phyloP scores from a whole-genome alignment of 2,888 invertebrate species.

The Spisula subtruncata region DNA sequence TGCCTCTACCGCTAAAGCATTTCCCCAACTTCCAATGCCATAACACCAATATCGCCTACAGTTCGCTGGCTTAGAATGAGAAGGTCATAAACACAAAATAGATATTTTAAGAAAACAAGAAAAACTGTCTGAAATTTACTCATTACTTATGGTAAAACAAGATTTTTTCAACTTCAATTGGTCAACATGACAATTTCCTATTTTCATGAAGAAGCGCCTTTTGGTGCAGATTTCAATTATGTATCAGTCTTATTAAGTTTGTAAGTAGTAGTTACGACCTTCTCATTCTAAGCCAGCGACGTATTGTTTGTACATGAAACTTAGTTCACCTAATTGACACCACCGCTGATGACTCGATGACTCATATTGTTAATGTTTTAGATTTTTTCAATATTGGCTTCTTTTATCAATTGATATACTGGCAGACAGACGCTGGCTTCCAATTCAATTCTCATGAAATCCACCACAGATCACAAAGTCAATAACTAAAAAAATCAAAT shows the following conservation, averaged over 20 bases:
- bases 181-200: too few relatives aligned
- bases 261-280: too few relatives aligned
- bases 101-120: too few relatives aligned
- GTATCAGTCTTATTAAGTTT: too few relatives aligned
- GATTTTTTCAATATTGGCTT: neutral
- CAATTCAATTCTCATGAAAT: slow-evolving; percentile 23
- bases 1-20: neutral
- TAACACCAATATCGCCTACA: neutral
- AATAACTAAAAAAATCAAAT: slow-evolving; percentile 5
- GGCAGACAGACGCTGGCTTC: slow-evolving; percentile 21
- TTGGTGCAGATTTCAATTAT: too few relatives aligned
- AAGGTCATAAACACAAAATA: too few relatives aligned
- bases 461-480: neutral
- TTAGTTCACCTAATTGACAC: neutral
- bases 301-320: neutral
- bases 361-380: neutral
- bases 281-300: neutral
- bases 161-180: too few relatives aligned
- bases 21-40: neutral
- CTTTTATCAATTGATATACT: slow-evolving; percentile 11
- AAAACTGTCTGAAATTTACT: too few relatives aligned
- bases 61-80: neutral
- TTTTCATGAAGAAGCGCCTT: too few relatives aligned
- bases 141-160: too few relatives aligned
- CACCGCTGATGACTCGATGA: neutral